Evolutionary conservation across 2,888 invertebrate genomes (phyloP).

Genomic region (Protonemura montana): DNA sequence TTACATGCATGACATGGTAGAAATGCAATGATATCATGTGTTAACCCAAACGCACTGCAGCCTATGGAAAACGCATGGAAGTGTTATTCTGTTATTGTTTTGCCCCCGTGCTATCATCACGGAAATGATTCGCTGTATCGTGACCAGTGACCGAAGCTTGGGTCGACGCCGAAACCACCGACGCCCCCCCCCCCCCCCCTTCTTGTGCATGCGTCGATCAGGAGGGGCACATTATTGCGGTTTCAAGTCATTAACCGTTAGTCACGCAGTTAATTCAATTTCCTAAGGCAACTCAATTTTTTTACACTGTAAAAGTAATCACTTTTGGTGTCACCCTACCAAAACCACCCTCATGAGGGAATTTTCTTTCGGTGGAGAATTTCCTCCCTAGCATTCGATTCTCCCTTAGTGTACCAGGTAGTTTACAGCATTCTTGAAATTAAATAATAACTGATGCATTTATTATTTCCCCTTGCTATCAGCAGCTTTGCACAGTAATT

Average conservation of each 20-base stretch:
- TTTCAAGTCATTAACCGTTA: conserved; percentile 28
- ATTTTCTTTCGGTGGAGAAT: neutral
- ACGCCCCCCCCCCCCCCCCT: neutral
- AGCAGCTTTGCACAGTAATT: neutral
- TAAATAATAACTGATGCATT: neutral
- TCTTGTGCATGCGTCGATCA: neutral
- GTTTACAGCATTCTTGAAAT: neutral
- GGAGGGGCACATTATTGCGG: conserved; percentile 21
- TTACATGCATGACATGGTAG: neutral
- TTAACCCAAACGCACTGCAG: neutral
- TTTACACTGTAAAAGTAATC: conserved; percentile 18
- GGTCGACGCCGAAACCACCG: neutral
- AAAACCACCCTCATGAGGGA: neutral
- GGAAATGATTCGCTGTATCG: neutral
- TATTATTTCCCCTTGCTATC: neutral
- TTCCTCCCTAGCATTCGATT: neutral
- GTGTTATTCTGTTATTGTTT: neutral
- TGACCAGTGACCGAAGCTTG: neutral
- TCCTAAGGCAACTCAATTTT: conserved; percentile 27
- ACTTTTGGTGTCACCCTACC: conserved; percentile 30
- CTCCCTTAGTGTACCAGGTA: neutral
- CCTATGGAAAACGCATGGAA: neutral
- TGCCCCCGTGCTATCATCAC: neutral
- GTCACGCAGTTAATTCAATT: conserved; percentile 31
- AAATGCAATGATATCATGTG: neutral